Base-by-base conservation (phyloP, 2,797 vertebrate species). In the Pseudomugil tenellus region DNA sequence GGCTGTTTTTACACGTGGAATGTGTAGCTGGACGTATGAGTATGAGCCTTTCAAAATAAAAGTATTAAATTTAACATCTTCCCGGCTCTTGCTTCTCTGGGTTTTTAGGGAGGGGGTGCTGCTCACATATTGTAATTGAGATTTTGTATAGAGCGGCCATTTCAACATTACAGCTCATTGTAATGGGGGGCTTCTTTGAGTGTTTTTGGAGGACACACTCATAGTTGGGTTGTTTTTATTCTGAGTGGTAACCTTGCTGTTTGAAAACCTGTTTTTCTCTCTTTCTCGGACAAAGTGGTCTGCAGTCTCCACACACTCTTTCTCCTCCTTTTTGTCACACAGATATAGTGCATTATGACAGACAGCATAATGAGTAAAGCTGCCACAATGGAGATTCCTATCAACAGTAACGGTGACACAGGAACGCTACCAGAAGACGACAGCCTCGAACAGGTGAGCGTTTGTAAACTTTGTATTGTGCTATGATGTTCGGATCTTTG, bases 381-480 rank as follows among this genome's bases (percentile, higher is more conserved):
- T 0, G 97, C 97, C 72, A 99, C 97, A 31, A 98, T 98, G 97
- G 97, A 99, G 89, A 98, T 99, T 87, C 96, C 97, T 35, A 98
- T 99, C 88, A 96, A 96, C 72, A 96, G 96, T 87, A 98, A 98
- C 0, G 97, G 97, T 2, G 96, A 97, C 84, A 92, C 95, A 0
- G 92, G 96, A 70, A 94, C 94, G 32, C 89, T 97, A 67, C 88
- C 95, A 0, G 97, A 98, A 72, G 97, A 99, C 0, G 97, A 98
- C 61, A 91, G 96, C 79, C 87, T 99, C 61, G 97, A 99, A 87
- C 97, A 98, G 96, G 97, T 98, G 63, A 29, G 96, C n/a, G n/a
- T n/a, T n/a, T n/a, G n/a, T n/a, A n/a, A n/a, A n/a, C n/a, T n/a
- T 6, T 31, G 29, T 11, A 3, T 4, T n/a, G 23, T 51, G 23